phyloP scores from a whole-genome alignment of 2,113 vertebrate species.

The Pedetes capensis region DNA sequence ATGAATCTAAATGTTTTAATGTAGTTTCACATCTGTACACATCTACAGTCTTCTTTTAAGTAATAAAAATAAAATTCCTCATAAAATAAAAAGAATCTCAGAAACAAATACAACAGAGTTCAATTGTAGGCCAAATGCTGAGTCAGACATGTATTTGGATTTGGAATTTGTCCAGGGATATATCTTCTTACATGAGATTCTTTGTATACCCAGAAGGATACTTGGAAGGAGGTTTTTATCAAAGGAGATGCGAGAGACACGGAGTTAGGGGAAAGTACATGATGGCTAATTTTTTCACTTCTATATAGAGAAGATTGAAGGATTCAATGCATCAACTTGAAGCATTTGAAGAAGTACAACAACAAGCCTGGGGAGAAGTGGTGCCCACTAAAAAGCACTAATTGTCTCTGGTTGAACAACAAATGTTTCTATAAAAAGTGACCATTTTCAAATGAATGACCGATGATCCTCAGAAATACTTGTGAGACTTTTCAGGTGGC shows the following conservation, averaged over 20 bases:
- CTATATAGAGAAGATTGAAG: neutral
- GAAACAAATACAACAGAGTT: neutral
- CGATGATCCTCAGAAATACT: neutral
- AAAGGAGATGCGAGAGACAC: neutral
- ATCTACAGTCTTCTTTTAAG: neutral
- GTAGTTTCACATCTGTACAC: neutral
- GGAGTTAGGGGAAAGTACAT: neutral
- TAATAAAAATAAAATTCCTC: constrained; percentile 33
- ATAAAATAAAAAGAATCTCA: neutral
- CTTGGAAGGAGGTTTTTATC: neutral
- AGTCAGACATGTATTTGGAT: neutral
- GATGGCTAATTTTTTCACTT: neutral
- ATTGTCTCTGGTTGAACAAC: neutral
- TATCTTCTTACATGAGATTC: neutral
- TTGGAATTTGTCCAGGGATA: neutral
- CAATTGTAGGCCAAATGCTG: neutral
- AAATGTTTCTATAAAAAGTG: neutral
- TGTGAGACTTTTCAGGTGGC: neutral
- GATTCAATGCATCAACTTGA: neutral
- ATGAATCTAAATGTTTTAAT: neutral
- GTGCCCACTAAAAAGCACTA: neutral
- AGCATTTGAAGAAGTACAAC: neutral
- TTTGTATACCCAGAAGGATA: neutral
- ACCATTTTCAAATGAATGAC: neutral
- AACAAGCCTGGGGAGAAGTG: neutral